Evolutionary conservation across 37 sponge, comb jelly and placozoan genomes (phyloP), one percentile per base, ranked within the genome.

Genomic region (Theonella swinhoei): DNA sequence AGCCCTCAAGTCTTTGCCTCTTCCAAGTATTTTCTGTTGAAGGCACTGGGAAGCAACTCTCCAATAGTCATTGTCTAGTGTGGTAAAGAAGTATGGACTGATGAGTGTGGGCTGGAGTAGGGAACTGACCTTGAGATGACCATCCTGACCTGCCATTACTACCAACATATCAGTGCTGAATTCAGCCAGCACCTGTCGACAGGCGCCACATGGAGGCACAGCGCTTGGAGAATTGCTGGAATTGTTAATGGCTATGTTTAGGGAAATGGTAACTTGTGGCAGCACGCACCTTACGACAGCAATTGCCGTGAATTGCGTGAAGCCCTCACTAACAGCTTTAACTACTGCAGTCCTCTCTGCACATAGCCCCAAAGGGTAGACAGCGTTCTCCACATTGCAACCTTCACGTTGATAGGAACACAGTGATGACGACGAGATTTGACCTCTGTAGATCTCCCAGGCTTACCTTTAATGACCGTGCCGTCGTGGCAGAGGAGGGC

Each of bases 301-400:
- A 54, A 95, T 82, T 17, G 93, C 95, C 47, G 29, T 65, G 80
- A 93, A 90, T 7, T 84, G 32, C 30, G 19, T 86, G 47, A 42
- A 31, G 22, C 96, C 94, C 26, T 97, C 97, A 77, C 98, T 97
- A 59, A 97, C 96, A 23, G 96, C 96, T 67, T 97, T 97, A 23
- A 84, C 81, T 9, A 92, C 80, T 0, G 98, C 98, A 34, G 77
- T 78, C 30, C 94, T 67, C 82, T 97, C 98, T 0, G 98, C 98
- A 91, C 98, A 97, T 0, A 87, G 84, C 37, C 77, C 38, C 8
- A 93, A 59, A 7, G 92, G 88, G 42, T 93, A 93, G 25, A 80
- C 85, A 38, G 91, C 91, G 78, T 97, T 97, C 77, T 97, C 98
- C 2, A 97, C 94, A 86, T 95, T 97, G 66, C 96, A 97, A 42